Evolutionary conservation across 1,140 invertebrate species (phyloP), one percentile per base, ranked within the genome.

Genomic region (Leptinotarsa defecta): DNA sequence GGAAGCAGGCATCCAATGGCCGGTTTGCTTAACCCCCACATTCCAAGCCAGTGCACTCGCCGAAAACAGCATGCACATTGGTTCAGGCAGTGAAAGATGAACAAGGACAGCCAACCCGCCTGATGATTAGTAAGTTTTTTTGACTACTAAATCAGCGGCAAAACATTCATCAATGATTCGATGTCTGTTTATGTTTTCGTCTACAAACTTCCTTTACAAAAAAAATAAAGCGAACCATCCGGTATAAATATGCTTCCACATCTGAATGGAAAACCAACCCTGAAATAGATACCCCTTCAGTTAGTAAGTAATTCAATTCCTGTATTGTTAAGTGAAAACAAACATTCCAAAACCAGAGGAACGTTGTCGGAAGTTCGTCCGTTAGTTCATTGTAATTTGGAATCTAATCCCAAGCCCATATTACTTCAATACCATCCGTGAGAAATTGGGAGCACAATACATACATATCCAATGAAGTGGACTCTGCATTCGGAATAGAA

Each of bases 231-330:
- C 34, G 8, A 43, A 43, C 34, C 34, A 43, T 43, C 22, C 64
- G 1, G 20, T 27, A 24, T 22, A 13, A 19, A 65, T 65, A 19
- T 65, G 64, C 34, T 43, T 43, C 34, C 34, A 43, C 3, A 20
- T 65, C 64, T 65, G 27, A 65, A 65, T 65, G 4, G n/a, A 65
- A 65, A 65, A 27, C 64, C 64, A 65, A 65, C 64, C 64, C 64
- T 27, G 64, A 24, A 65, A 65, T 27, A 19, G 64, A 65, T 24
- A 65, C 17, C 4, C 4, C 17, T n/a, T 13, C 52, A 57, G 52
- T 57, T 1, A 57, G 52, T 57, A 19, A 57, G 52, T 57, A 19
- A 57, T 57, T 15, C 52, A 57, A 57, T 57, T 57, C 52, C 52
- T 57, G 52, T 65, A 65, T 24, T 11, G 15, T 65, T 65, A 34